These are phyloP conservation scores for Drosophila birchii DNA, from an alignment of 2,888 invertebrate genomes.

Conservation along the genomic window DNA sequence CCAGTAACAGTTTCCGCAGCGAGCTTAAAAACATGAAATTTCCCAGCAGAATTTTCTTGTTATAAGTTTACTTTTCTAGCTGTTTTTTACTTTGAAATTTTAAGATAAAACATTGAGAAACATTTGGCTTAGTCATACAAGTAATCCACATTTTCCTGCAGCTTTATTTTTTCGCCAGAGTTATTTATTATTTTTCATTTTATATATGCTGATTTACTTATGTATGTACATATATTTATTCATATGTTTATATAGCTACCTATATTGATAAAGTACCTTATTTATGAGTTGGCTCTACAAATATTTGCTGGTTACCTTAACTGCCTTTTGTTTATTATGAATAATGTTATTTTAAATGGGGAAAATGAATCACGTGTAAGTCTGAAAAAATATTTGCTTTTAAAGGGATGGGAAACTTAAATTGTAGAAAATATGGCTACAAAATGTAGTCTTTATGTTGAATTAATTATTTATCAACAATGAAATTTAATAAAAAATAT, in stretches of 20 bases:
- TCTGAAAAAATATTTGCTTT: not conserved
- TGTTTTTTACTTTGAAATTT: conserved; percentile 1
- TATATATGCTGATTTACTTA: not conserved
- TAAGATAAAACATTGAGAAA: conserved; percentile 1
- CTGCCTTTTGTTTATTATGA: conserved; percentile 1
- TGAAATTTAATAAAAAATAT: not conserved
- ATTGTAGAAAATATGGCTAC: not conserved
- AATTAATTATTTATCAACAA: not conserved
- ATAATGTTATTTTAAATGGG: conserved; percentile 1
- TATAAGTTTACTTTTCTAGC: not conserved
- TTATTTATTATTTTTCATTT: conserved; percentile 1
- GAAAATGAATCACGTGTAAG: not conserved
- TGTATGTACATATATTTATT: too few species aligned
- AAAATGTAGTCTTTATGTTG: not conserved
- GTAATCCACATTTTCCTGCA: not conserved
- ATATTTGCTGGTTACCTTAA: conserved; percentile 2
- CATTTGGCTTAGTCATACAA: conserved; percentile 1
- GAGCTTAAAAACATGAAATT: conserved; percentile 4
- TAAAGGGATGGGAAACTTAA: not conserved
- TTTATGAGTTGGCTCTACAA: conserved; percentile 5
- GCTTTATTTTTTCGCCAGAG: not conserved
- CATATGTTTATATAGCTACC: not conserved
- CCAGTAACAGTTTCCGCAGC: conserved; percentile 3
- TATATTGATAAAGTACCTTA: conserved; percentile 2
- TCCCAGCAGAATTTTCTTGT: not conserved